Evolutionary conservation across 1,140 invertebrate species (phyloP).

Genomic region (Galleria mellonella): DNA sequence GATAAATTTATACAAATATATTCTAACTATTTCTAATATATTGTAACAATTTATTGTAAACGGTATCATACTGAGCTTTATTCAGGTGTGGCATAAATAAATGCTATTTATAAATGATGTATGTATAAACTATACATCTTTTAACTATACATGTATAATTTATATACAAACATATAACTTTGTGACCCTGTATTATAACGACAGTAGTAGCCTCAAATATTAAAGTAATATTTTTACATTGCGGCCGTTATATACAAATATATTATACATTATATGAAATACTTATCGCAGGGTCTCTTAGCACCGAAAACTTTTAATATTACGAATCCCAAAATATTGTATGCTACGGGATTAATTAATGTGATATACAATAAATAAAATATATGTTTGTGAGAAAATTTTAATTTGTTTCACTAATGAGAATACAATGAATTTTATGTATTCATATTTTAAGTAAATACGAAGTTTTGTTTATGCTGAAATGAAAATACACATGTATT

Average conservation of each 20-base stretch:
- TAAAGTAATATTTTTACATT: conserved; percentile 38
- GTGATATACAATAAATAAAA: too few species aligned
- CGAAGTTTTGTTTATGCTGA: too few species aligned
- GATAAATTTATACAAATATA: not conserved
- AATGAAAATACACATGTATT: too few species aligned
- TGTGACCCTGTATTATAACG: conserved; percentile 54
- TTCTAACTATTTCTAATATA: conserved; percentile 7
- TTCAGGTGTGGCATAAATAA: conserved; percentile 70
- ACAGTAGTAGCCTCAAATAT: conserved; percentile 51
- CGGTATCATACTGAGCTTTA: conserved; percentile 60
- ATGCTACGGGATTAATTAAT: not conserved
- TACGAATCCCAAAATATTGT: not conserved
- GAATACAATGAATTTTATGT: too few species aligned
- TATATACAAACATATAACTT: conserved; percentile 45
- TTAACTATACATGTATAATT: conserved; percentile 26
- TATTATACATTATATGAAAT: conserved; percentile 24
- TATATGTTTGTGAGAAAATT: too few species aligned
- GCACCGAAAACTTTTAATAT: conserved; percentile 33
- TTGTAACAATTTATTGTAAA: conserved; percentile 24
- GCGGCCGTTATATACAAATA: conserved; percentile 48
- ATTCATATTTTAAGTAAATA: too few species aligned
- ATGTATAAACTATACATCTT: conserved; percentile 26
- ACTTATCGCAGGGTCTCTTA: conserved; percentile 43
- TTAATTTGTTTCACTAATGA: too few species aligned
- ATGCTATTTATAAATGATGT: conserved; percentile 50